These are phyloP conservation scores for Sarcophaga carnaria DNA, from an alignment of 2,888 invertebrate genomes.

Conservation along the genomic window DNA sequence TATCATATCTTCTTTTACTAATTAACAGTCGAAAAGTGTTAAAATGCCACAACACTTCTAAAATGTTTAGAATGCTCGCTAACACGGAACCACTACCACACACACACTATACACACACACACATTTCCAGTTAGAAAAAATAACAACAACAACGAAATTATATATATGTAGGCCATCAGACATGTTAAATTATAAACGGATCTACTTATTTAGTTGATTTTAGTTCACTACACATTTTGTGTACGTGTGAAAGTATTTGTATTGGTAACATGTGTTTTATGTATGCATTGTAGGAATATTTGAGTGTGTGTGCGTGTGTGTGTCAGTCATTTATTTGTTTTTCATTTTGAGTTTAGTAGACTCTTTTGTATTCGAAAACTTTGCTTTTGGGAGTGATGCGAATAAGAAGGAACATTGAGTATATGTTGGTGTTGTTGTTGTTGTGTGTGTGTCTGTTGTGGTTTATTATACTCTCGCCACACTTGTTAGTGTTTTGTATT, in stretches of 20 bases:
- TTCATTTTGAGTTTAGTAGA: background rate
- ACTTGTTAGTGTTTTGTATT: conserved; percentile 17
- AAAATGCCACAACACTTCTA: too few relatives aligned
- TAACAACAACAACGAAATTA: too few relatives aligned
- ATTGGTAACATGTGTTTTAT: too few relatives aligned
- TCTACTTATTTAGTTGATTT: conserved; percentile 25
- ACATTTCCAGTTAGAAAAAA: too few relatives aligned
- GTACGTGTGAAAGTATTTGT: background rate
- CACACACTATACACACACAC: too few relatives aligned
- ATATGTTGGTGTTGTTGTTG: too few relatives aligned
- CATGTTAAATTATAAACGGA: conserved; percentile 28
- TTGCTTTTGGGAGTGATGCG: background rate
- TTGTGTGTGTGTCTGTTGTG: conserved; percentile 16
- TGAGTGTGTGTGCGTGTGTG: conserved; percentile 1
- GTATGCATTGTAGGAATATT: background rate
- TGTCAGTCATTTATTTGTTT: background rate
- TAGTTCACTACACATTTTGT: background rate
- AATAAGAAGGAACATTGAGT: background rate
- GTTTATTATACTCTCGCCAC: conserved; percentile 42
- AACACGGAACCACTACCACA: too few relatives aligned
- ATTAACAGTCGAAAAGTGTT: too few relatives aligned
- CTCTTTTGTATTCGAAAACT: background rate
- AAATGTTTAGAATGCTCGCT: too few relatives aligned
- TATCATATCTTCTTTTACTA: background rate
- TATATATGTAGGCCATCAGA: conserved; percentile 10